These are phyloP conservation scores for Gerris buenoi DNA, from an alignment of 1,140 invertebrate genomes.

Conservation along the genomic window DNA sequence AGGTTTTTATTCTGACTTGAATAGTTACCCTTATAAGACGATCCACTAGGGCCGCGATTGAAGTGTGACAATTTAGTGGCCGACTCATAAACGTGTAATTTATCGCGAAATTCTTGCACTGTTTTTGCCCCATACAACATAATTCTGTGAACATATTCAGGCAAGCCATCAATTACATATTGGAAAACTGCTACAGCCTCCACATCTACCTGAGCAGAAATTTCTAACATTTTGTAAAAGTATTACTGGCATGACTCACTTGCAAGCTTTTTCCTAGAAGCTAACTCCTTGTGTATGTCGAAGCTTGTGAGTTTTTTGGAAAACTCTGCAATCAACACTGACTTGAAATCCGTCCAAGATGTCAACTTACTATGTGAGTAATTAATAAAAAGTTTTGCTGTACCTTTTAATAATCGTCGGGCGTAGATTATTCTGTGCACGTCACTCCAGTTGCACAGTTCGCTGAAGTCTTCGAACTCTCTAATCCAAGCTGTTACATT, in stretches of 20 bases:
- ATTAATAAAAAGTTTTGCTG: not conserved
- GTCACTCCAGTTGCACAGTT: not conserved
- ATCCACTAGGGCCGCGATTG: too few relatives aligned
- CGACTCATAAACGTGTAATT: too few relatives aligned
- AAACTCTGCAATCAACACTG: not conserved
- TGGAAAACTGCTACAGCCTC: not conserved
- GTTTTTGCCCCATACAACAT: too few relatives aligned
- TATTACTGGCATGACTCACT: not conserved
- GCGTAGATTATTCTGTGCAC: not conserved
- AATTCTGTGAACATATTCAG: too few relatives aligned
- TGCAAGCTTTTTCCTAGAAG: not conserved
- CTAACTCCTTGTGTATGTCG: not conserved
- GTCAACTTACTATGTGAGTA: not conserved
- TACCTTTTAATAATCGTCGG: not conserved
- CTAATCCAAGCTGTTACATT: not conserved
- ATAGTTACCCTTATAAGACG: too few relatives aligned
- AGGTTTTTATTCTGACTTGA: too few relatives aligned
- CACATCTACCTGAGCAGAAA: not conserved
- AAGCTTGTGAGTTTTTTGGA: not conserved
- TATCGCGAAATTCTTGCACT: too few relatives aligned
- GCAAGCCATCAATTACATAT: not conserved
- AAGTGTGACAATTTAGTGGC: too few relatives aligned
- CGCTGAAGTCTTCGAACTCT: not conserved
- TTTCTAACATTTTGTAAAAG: not conserved
- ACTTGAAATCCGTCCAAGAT: not conserved